These are phyloP conservation scores for Boloria euphrosyne DNA, from an alignment of 2,888 invertebrate species.

Conservation along the genomic window DNA sequence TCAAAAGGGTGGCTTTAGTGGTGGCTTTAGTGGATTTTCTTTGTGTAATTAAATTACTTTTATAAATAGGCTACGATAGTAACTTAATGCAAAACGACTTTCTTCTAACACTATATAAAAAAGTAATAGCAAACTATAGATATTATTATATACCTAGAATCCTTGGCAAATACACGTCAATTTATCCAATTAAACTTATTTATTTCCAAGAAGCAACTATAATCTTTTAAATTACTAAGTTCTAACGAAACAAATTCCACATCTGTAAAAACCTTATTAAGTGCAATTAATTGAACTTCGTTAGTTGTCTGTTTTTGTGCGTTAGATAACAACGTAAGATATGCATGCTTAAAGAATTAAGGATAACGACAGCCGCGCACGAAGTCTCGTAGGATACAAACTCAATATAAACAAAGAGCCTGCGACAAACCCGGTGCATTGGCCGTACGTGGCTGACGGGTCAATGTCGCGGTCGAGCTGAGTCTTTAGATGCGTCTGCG, in stretches of 20 bases:
- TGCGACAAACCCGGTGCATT: constrained; percentile 75
- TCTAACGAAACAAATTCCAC: constrained; percentile 3
- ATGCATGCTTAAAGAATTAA: constrained; percentile 14
- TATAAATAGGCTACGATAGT: not conserved
- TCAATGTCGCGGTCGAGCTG: constrained; percentile 77
- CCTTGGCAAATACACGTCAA: not conserved
- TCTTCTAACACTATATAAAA: not conserved
- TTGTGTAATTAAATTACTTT: no score
- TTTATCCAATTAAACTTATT: not conserved
- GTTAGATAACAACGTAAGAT: constrained; percentile 24
- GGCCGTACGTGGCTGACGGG: constrained; percentile 76
- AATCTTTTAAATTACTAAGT: not conserved
- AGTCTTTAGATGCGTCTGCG: constrained; percentile 63
- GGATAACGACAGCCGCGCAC: constrained; percentile 30
- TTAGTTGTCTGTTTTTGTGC: constrained; percentile 30
- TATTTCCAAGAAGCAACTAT: not conserved
- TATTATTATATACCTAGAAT: not conserved
- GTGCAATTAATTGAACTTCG: constrained; percentile 27
- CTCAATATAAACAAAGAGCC: constrained; percentile 75
- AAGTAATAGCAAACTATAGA: not conserved
- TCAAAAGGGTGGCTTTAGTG: no score
- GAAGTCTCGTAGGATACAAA: constrained; percentile 61
- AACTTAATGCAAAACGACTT: not conserved
- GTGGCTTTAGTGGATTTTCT: no score
- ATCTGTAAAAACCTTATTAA: constrained; percentile 36